Percentiles rank a stretch among this genome's conserved stretches.
These are phyloP conservation scores for Pollachius pollachius DNA, from an alignment of 2,113 vertebrate species.

Conservation along the genomic window DNA sequence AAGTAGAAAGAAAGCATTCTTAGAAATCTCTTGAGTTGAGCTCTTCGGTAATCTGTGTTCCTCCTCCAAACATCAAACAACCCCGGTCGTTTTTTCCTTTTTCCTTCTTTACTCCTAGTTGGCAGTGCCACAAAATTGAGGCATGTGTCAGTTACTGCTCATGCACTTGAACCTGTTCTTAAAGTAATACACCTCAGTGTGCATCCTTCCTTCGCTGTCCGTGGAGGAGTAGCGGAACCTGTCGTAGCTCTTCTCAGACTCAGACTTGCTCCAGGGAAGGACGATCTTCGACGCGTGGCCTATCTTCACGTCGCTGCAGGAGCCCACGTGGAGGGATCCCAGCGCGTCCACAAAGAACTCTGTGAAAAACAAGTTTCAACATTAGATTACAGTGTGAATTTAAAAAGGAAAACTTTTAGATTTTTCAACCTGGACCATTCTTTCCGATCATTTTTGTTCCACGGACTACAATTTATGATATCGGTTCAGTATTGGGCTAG, in stretches of 20 bases:
- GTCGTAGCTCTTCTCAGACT: constrained; percentile 73
- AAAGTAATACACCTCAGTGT: constrained; percentile 78
- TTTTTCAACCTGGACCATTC: neutral
- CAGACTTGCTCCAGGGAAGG: constrained; percentile 79
- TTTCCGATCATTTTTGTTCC: too few relatives aligned
- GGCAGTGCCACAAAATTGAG: neutral
- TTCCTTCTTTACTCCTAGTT: too few relatives aligned
- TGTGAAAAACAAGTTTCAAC: constrained; percentile 35
- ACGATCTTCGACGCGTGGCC: constrained; percentile 88
- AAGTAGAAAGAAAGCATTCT: too few relatives aligned
- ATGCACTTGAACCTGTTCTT: constrained; percentile 87
- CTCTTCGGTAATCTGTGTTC: too few relatives aligned
- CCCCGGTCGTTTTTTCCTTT: too few relatives aligned
- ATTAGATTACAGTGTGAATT: neutral
- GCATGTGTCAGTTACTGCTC: constrained; percentile 64
- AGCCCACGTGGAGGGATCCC: constrained; percentile 83
- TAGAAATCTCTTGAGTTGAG: too few relatives aligned
- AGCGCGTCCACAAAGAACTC: constrained; percentile 91
- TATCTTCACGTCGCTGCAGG: constrained; percentile 83
- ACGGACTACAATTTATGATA: too few relatives aligned
- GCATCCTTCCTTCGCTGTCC: constrained; percentile 23
- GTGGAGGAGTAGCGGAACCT: constrained; percentile 76
- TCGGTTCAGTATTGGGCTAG: too few relatives aligned
- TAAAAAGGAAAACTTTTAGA: neutral
- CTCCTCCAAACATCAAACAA: too few relatives aligned